Evolutionary conservation across 1,140 invertebrate genomes (phyloP).

Genomic region (Hesperophylax magnus): DNA sequence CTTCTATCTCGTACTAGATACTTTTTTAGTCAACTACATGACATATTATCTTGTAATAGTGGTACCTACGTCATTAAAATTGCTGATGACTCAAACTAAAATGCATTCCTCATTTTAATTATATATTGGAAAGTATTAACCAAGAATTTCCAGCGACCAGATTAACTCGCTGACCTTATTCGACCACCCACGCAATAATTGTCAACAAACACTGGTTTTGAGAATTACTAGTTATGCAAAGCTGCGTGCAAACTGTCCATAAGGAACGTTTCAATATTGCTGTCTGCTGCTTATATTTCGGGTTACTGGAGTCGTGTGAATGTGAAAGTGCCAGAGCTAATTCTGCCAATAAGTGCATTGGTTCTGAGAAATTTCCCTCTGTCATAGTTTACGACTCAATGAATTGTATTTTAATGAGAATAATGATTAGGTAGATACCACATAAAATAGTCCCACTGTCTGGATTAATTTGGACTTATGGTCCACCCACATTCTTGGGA

Average conservation of each 20-base stretch:
- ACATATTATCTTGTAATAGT: no score
- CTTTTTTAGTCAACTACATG: no score
- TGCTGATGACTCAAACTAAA: neutral
- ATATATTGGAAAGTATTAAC: neutral
- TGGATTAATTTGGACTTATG: no score
- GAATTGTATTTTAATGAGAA: neutral
- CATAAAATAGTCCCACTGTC: no score
- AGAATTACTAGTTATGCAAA: neutral
- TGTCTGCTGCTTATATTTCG: neutral
- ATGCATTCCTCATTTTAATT: neutral
- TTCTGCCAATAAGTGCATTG: neutral
- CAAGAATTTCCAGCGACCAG: neutral
- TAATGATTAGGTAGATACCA: no score
- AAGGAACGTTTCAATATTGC: neutral
- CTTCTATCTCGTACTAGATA: no score
- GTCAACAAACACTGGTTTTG: no score
- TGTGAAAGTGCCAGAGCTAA: slow-evolving; percentile 17
- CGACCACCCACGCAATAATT: no score
- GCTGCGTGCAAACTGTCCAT: neutral
- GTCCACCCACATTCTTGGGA: neutral
- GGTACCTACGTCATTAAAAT: no score
- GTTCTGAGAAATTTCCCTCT: neutral
- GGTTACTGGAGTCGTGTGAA: slow-evolving; percentile 3
- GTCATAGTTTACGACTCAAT: neutral
- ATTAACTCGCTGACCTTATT: slow-evolving; percentile 4